Conservation (phyloP, 1,140 invertebrate genomes). For the Aphidius ervi region DNA sequence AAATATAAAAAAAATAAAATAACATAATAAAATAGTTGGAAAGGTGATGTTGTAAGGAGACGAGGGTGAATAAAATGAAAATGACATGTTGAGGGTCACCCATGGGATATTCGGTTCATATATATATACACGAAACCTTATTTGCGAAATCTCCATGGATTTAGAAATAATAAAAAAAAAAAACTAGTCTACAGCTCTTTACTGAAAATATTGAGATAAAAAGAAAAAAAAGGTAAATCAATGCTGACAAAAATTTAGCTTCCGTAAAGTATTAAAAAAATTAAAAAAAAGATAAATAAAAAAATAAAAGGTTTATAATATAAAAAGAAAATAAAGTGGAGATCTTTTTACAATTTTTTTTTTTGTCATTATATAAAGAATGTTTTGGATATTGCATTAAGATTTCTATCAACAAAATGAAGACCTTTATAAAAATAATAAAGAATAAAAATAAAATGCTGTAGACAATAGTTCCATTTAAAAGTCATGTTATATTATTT, state of each 20-base stretch:
- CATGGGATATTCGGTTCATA: constrained; percentile 12
- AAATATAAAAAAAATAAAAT: not conserved
- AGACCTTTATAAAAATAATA: no score
- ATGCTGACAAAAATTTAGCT: constrained; percentile 5
- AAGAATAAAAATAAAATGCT: no score
- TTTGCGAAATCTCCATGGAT: constrained; percentile 22
- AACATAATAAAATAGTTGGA: not conserved
- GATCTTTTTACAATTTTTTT: not conserved
- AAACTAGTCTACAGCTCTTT: not conserved
- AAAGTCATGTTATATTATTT: no score
- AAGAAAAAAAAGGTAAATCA: constrained; percentile 3
- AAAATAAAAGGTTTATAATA: not conserved
- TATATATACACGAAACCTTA: constrained; percentile 10
- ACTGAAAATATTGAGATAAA: constrained; percentile 5
- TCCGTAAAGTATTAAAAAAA: no score
- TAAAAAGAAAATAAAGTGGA: constrained; percentile 6
- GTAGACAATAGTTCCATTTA: no score
- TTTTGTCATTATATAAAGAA: no score
- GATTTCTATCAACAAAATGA: no score
- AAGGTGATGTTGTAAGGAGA: not conserved
- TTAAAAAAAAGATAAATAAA: not conserved
- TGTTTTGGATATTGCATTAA: no score
- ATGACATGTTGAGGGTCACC: constrained; percentile 20
- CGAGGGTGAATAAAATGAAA: constrained; percentile 20
- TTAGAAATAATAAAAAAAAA: constrained; percentile 2